Evolutionary conservation across 2,888 invertebrate species (phyloP), one percentile per base, ranked within the genome.

Genomic region (Oligia fasciuncula): DNA sequence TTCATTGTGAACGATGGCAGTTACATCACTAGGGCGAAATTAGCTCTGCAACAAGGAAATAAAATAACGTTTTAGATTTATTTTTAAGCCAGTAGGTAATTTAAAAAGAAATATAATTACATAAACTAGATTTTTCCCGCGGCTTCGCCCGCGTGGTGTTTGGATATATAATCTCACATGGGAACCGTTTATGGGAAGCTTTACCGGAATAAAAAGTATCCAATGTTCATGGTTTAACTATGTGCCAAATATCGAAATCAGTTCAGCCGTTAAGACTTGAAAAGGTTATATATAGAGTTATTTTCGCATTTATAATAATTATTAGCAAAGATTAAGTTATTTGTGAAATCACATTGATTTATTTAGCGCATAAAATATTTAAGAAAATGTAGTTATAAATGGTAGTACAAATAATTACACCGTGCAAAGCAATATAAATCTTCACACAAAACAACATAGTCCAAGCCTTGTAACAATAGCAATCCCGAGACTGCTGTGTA

Each of bases 1-100:
- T 54, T 80, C 79, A 85, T 84, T 43, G 60, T 77, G 51, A 29
- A n/a, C 3, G 19, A 43, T 69, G 19, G 57, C 63, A 70, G 73
- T 90, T 84, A 90, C 91, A 90, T 90, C 74, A 87, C 90, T 81
- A 79, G 46, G 40, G 68, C 13, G 69, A 51, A 70, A 40, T 72
- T 54, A 35, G 0, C 19, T 66, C 90, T 90, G 89, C 0, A 90
- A 89, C 84, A 86, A 89, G 13, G 17, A 72, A 23, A 71, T 2
- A 0, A n/a, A 40, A 65, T 13, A 65, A 2, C 5, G 23, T 23
- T 62, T 66, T 35, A 60, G 3, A 11, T 57, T 17, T 57, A 8
- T 57, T 19, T 57, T 14, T 40, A 40, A 40, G 40, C 5, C 40
- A 40, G 40, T 5, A 13, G 11, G 29, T 51, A 35, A 23, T 35